These are phyloP conservation scores for Temnothorax curvispinosus DNA, from an alignment of 1,140 invertebrate genomes.

Conservation along the genomic window DNA sequence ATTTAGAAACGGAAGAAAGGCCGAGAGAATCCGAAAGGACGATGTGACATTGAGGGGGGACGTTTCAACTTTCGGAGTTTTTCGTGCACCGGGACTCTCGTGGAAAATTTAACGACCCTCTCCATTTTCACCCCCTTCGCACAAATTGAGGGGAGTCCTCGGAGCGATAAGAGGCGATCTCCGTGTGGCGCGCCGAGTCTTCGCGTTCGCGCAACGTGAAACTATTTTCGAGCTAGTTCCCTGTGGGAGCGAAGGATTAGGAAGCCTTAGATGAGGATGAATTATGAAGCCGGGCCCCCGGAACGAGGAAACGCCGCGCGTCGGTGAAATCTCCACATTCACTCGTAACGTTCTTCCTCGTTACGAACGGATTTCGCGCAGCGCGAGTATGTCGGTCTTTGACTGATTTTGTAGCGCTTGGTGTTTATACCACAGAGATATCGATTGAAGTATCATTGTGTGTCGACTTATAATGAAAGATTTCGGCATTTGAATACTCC, in stretches of 20 bases:
- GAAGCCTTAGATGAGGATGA: constrained; percentile 71
- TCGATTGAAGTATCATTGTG: neutral
- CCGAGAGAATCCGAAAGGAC: neutral
- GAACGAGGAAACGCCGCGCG: constrained; percentile 61
- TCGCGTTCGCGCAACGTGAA: constrained; percentile 20
- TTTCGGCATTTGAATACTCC: neutral
- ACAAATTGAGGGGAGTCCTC: constrained; percentile 19
- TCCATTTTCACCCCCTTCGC: constrained; percentile 8
- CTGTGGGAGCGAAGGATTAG: constrained; percentile 61
- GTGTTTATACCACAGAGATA: neutral
- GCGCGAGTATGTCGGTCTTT: neutral
- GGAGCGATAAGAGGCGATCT: constrained; percentile 10
- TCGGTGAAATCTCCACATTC: constrained; percentile 23
- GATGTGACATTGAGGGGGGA: neutral
- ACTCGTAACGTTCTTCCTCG: constrained; percentile 21
- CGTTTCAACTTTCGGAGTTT: constrained; percentile 30
- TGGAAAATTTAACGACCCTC: constrained; percentile 45
- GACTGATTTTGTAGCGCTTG: neutral
- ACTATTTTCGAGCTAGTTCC: constrained; percentile 69
- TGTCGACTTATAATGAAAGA: neutral
- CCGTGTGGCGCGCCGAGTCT: neutral
- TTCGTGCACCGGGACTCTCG: neutral
- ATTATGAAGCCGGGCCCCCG: constrained; percentile 64
- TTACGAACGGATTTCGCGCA: constrained; percentile 43
- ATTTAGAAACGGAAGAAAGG: neutral